A percentile compares a stretch with the other conserved stretches of the same genome.
Conservation (phyloP, 2,113 vertebrate species). For the Lamprologus callipterus region DNA sequence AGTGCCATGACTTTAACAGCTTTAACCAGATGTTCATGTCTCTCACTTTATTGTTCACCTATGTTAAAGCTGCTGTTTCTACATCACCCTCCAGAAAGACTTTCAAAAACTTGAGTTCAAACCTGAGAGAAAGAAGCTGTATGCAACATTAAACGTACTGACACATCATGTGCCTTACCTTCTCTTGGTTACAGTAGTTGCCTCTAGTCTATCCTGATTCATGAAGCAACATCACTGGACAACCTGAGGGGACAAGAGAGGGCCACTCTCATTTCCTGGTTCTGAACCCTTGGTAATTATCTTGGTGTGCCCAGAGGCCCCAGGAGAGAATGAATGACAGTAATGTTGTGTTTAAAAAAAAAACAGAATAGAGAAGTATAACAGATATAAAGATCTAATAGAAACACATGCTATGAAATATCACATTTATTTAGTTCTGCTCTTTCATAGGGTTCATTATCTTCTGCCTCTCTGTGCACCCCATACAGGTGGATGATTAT, state of each 20-base stretch:
- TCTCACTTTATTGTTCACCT: neutral
- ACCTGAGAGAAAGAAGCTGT: neutral
- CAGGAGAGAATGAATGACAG: neutral
- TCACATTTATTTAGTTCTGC: neutral
- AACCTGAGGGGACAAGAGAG: conserved; percentile 34
- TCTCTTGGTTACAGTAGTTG: neutral
- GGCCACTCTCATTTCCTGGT: conserved; percentile 50
- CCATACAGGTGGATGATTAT: neutral
- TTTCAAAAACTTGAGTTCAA: neutral
- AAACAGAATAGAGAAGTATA: neutral
- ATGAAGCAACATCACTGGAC: conserved; percentile 15
- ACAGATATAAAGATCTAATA: neutral
- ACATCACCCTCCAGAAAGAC: neutral
- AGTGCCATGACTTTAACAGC: neutral
- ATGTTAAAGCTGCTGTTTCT: conserved; percentile 27
- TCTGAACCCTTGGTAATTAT: conserved; percentile 46
- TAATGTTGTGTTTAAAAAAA: neutral
- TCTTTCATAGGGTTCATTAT: neutral
- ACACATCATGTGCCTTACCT: neutral
- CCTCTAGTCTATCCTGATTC: conserved; percentile 33
- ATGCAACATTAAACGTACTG: neutral
- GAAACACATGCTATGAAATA: neutral
- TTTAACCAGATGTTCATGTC: neutral
- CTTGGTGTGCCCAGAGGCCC: conserved; percentile 19
- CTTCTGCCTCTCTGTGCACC: neutral